Evolutionary conservation across 1,140 invertebrate species (phyloP).

Genomic region (Leptonema lineaticorne): DNA sequence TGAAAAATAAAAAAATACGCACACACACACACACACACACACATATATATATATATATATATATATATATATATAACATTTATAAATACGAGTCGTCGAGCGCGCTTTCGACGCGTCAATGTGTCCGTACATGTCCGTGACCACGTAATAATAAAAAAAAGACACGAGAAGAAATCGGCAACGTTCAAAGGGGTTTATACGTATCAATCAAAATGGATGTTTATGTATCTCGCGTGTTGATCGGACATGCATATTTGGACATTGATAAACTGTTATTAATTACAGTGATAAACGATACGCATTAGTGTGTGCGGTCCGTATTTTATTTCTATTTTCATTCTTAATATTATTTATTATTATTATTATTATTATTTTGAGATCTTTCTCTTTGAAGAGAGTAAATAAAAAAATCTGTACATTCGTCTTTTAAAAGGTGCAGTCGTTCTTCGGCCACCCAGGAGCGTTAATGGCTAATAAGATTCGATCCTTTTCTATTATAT

Average conservation of each 20-base stretch:
- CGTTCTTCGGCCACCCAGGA: constrained; percentile 13
- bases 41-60: too few species aligned
- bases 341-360: neutral
- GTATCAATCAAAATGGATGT: constrained; percentile 24
- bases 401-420: neutral
- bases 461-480: constrained; percentile 9
- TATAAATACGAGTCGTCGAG: too few species aligned
- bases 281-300: constrained; percentile 27
- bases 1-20: too few species aligned
- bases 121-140: too few species aligned
- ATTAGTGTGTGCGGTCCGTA: constrained; percentile 9
- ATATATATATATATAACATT: too few species aligned
- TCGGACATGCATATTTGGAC: constrained; percentile 26
- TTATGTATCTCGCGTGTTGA: constrained; percentile 23
- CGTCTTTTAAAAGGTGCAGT: neutral
- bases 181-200: constrained; percentile 24
- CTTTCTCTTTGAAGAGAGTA: too few species aligned
- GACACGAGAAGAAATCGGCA: constrained; percentile 22
- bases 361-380: too few species aligned
- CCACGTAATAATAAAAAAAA: neutral
- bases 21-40: too few species aligned
- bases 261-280: constrained; percentile 34
- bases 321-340: neutral
- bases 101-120: too few species aligned
- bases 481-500: neutral